These are phyloP conservation scores for Copidosoma aretas DNA, from an alignment of 2,888 invertebrate species.

Conservation along the genomic window DNA sequence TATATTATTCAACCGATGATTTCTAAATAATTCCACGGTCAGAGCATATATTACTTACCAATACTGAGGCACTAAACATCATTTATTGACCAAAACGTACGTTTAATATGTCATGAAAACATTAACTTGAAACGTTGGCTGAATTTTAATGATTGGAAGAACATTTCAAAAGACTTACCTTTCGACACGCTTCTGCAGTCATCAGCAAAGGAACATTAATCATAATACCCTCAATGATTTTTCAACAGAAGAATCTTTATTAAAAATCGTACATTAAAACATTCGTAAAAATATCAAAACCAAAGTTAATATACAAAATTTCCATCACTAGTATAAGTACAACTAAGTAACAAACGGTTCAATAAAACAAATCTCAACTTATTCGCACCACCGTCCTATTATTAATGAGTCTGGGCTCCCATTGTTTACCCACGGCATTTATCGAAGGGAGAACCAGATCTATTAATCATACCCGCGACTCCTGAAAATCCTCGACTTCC, in stretches of 20 bases:
- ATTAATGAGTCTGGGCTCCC: slow-evolving; percentile 18
- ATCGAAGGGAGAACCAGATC: slow-evolving; percentile 25
- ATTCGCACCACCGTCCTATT: slow-evolving; percentile 15
- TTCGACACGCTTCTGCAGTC: too few species aligned
- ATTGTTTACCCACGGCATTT: neutral
- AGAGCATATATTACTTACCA: too few species aligned
- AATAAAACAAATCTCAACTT: neutral
- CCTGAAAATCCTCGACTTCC: slow-evolving; percentile 25
- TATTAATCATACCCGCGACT: slow-evolving; percentile 22
- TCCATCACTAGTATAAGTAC: neutral
- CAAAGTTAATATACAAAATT: neutral
- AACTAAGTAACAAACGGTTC: neutral
- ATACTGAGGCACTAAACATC: too few species aligned
- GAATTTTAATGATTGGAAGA: too few species aligned
- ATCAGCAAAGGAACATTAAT: too few species aligned
- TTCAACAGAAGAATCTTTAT: neutral
- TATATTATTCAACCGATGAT: too few species aligned
- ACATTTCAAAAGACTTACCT: too few species aligned
- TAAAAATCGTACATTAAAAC: neutral
- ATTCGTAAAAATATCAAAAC: neutral
- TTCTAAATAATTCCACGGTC: too few species aligned
- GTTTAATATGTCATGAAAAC: too few species aligned
- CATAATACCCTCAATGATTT: too few species aligned
- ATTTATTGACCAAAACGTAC: too few species aligned
- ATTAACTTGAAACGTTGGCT: too few species aligned